Conservation (phyloP, 2,888 invertebrate species). For the Emmelina monodactyla region DNA sequence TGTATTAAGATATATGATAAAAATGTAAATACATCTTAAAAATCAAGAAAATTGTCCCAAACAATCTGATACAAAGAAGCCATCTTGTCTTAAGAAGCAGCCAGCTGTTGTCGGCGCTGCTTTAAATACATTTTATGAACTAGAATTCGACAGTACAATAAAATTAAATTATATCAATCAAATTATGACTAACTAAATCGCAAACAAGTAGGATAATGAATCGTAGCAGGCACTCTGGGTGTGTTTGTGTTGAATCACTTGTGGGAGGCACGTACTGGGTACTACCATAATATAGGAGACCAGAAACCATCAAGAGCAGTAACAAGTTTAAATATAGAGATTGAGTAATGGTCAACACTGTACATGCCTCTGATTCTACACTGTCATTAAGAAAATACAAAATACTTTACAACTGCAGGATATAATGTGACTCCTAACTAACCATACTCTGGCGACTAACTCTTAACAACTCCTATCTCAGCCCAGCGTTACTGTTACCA, state of each 20-base stretch:
- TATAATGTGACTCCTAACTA: no score
- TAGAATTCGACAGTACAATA: constrained; percentile 45
- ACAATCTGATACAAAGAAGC: constrained; percentile 38
- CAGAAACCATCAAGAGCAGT: no score
- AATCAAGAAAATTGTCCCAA: constrained; percentile 20
- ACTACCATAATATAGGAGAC: no score
- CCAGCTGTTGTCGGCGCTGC: background rate
- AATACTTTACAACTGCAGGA: no score
- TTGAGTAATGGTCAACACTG: no score
- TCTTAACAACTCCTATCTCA: no score
- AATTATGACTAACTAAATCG: constrained; percentile 58
- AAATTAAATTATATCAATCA: constrained; percentile 44
- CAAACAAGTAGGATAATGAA: constrained; percentile 48
- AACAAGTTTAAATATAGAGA: no score
- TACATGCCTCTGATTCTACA: no score
- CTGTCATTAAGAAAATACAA: no score
- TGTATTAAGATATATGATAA: constrained; percentile 18
- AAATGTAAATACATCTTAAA: constrained; percentile 17
- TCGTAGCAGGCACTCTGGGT: constrained; percentile 61
- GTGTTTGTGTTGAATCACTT: constrained; percentile 28
- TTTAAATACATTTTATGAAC: background rate
- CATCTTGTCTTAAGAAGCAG: constrained; percentile 20
- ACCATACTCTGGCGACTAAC: no score
- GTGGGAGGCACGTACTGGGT: background rate
- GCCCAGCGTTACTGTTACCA: no score